Percentiles rank a stretch among this genome's conserved stretches.
These are phyloP conservation scores for Epirrita christyi DNA, from an alignment of 2,888 invertebrate genomes.

Conservation along the genomic window DNA sequence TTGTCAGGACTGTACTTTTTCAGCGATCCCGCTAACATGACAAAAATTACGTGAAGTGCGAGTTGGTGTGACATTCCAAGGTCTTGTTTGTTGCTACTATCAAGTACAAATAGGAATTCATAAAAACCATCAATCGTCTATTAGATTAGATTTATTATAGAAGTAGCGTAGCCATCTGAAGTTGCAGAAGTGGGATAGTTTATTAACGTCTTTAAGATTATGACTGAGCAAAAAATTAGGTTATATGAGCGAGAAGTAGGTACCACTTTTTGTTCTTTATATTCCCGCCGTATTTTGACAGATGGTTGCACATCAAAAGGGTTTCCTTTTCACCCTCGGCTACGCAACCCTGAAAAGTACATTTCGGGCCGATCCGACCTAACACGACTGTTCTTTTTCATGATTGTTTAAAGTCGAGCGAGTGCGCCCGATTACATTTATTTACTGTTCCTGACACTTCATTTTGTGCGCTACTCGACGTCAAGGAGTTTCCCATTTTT, in stretches of 20 bases:
- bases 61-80: slow-evolving; percentile 10
- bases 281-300: too few species aligned
- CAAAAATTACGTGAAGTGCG: slow-evolving; percentile 20
- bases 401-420: slow-evolving; percentile 78
- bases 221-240: too few species aligned
- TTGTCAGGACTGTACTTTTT: slow-evolving; percentile 63
- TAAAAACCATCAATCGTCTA: too few species aligned
- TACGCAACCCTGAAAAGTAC: slow-evolving; percentile 14
- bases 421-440: slow-evolving; percentile 74
- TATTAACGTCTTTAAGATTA: too few species aligned
- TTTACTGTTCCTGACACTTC: slow-evolving; percentile 76
- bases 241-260: too few species aligned
- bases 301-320: background rate
- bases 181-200: too few species aligned
- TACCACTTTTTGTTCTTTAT: too few species aligned
- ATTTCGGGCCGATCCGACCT: slow-evolving; percentile 8
- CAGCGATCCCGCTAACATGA: slow-evolving; percentile 48
- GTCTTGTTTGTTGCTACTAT: background rate
- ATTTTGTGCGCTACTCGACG: slow-evolving; percentile 70
- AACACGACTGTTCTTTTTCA: slow-evolving; percentile 35
- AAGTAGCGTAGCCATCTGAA: too few species aligned
- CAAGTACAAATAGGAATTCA: too few species aligned
- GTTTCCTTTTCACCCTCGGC: background rate
- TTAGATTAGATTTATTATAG: too few species aligned
- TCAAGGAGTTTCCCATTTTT: slow-evolving; percentile 37